Evolutionary conservation across 2,113 vertebrate genomes (phyloP).

Genomic region (Neogale vison): DNA sequence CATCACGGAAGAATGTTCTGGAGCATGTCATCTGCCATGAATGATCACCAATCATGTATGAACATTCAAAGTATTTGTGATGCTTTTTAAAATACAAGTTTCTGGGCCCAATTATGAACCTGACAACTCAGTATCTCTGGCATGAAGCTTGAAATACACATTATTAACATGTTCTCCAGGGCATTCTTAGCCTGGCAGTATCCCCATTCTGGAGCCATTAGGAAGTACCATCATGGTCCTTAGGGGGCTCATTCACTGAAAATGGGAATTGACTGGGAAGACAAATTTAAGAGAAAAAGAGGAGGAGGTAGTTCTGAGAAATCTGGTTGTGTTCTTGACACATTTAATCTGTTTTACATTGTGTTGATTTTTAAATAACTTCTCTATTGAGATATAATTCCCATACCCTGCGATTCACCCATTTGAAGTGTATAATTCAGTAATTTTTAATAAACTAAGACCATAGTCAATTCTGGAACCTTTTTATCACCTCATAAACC

Average conservation of each 20-base stretch:
- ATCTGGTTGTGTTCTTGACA: not conserved
- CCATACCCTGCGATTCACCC: not conserved
- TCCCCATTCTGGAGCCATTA: not conserved
- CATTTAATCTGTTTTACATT: not conserved
- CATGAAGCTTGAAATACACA: not conserved
- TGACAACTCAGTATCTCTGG: not conserved
- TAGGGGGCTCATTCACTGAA: not conserved
- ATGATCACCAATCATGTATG: not conserved
- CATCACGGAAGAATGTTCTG: not conserved
- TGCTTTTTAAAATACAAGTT: not conserved
- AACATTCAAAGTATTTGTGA: not conserved
- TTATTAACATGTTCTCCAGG: not conserved
- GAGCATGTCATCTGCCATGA: not conserved
- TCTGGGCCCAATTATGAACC: not conserved
- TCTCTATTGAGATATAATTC: not conserved
- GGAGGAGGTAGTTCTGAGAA: not conserved
- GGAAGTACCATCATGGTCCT: not conserved
- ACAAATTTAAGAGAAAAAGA: not conserved
- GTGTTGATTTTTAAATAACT: not conserved
- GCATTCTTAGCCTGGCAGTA: not conserved
- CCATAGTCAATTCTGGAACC: not conserved
- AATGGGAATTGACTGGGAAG: not conserved
- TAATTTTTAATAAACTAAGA: not conserved
- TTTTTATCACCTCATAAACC: not conserved
- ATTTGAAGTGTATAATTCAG: not conserved